Conservation (phyloP, 92 coral and sea anemone genomes). For the Epizoanthus scotinus region DNA sequence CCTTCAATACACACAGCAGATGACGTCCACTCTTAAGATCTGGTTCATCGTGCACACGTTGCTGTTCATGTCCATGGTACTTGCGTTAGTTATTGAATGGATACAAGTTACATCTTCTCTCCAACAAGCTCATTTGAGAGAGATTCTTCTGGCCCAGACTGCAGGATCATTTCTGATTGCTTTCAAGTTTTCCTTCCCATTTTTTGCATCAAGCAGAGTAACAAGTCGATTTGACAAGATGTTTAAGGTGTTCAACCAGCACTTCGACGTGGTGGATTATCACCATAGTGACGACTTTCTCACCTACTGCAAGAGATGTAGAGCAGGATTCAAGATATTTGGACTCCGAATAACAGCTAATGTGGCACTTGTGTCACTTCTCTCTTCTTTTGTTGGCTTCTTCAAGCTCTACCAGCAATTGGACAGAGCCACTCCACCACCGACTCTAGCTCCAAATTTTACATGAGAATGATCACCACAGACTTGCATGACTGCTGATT, state of each 20-base stretch:
- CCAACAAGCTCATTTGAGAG: constrained; percentile 4
- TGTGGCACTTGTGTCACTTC: constrained; percentile 57
- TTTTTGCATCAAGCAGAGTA: constrained; percentile 61
- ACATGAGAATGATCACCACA: not conserved
- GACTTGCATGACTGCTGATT: no score
- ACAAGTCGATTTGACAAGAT: constrained; percentile 61
- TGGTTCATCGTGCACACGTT: constrained; percentile 66
- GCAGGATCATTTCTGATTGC: constrained; percentile 62
- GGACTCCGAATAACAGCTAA: constrained; percentile 45
- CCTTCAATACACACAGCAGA: constrained; percentile 54
- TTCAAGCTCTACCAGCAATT: constrained; percentile 55
- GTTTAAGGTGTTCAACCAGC: constrained; percentile 49
- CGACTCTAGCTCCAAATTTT: not conserved
- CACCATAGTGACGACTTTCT: constrained; percentile 56
- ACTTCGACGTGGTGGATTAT: constrained; percentile 41
- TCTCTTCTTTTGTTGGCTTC: constrained; percentile 60
- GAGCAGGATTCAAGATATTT: constrained; percentile 58
- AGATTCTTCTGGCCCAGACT: constrained; percentile 46
- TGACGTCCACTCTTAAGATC: constrained; percentile 36
- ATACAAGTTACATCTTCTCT: constrained; percentile 27
- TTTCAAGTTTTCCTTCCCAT: constrained; percentile 66
- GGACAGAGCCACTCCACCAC: not conserved
- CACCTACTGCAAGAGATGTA: constrained; percentile 59
- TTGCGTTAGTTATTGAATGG: constrained; percentile 54
- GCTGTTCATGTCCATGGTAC: constrained; percentile 43